Conservation (phyloP, 2,888 invertebrate genomes). For the Apamea sordens region DNA sequence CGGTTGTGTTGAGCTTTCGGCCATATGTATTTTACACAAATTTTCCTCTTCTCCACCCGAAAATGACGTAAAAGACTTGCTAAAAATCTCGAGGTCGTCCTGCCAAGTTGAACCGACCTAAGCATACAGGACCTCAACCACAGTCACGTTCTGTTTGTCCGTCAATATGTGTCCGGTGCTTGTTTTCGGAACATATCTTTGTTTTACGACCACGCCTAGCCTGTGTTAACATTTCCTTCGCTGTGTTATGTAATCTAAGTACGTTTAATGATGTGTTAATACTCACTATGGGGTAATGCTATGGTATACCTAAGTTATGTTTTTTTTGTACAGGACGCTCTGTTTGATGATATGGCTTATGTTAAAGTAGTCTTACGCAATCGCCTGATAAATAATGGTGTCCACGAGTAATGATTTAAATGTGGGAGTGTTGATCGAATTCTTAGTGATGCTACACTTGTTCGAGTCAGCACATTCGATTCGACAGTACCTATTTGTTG, state of each 20-base stretch:
- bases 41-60: background rate
- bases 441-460: background rate
- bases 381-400: background rate
- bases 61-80: background rate
- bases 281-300: conserved; percentile 36
- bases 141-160: conserved; percentile 47
- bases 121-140: conserved; percentile 1
- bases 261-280: conserved; percentile 44
- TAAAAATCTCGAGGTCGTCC: conserved; percentile 12
- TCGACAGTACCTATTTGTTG: background rate
- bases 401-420: background rate
- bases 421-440: background rate
- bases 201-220: conserved; percentile 41
- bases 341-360: background rate
- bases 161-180: conserved; percentile 38
- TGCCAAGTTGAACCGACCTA: conserved; percentile 3
- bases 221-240: conserved; percentile 28
- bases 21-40: background rate
- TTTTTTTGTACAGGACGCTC: conserved; percentile 8
- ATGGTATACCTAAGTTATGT: background rate
- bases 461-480: background rate
- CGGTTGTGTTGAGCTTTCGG: background rate
- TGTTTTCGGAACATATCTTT: conserved; percentile 46
- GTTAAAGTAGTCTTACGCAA: background rate
- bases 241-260: conserved; percentile 42